Conservation (phyloP, 2,113 vertebrate genomes). For the Caranx ignobilis region DNA sequence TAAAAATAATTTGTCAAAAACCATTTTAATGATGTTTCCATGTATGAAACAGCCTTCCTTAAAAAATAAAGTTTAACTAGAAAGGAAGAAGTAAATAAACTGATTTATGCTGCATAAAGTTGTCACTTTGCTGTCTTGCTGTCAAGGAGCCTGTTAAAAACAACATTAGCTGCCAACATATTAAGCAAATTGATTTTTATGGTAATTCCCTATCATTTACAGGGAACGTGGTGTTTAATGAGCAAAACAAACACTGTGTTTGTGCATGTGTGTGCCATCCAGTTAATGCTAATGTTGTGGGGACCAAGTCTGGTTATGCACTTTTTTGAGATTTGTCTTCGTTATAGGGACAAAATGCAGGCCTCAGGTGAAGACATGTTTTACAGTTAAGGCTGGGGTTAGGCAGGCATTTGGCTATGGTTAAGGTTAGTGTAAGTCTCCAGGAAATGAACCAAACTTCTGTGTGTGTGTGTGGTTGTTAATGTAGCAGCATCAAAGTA, state of each 20-base stretch:
- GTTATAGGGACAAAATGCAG: too few relatives aligned
- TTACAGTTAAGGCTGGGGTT: too few relatives aligned
- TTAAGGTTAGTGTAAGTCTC: too few relatives aligned
- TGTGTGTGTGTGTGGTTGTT: neutral
- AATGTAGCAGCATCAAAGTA: neutral
- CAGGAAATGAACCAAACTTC: too few relatives aligned
- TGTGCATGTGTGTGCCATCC: neutral
- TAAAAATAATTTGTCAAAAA: neutral
- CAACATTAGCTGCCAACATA: conserved; percentile 14
- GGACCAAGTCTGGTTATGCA: too few relatives aligned
- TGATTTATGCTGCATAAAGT: conserved; percentile 11
- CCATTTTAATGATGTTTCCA: neutral
- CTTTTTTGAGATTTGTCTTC: too few relatives aligned
- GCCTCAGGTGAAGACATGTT: too few relatives aligned
- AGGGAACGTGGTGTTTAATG: neutral
- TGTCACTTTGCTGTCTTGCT: conserved; percentile 2
- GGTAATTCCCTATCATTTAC: conserved; percentile 39
- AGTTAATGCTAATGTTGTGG: too few relatives aligned
- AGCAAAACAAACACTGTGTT: conserved; percentile 6
- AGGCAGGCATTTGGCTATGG: too few relatives aligned
- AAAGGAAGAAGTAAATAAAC: conserved; percentile 11
- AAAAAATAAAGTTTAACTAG: neutral
- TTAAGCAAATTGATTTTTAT: conserved; percentile 37
- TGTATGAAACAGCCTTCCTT: neutral
- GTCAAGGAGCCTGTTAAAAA: neutral